Evolutionary conservation across 2,888 invertebrate genomes (phyloP), one percentile per base, ranked within the genome.

Genomic region (Priocnemis perturbator): DNA sequence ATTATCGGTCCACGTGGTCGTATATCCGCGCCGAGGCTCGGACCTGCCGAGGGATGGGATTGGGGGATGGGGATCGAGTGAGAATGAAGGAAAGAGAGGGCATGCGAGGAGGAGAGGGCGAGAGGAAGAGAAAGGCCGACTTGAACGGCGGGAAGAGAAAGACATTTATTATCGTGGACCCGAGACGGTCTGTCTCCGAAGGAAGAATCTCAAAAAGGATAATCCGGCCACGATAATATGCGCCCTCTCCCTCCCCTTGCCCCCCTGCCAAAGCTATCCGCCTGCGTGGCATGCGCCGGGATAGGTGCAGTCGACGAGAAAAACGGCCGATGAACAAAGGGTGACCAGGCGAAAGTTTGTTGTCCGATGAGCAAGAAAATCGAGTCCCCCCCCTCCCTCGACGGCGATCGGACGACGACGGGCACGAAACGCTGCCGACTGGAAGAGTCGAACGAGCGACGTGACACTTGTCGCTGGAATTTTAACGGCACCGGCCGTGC

Each of bases 141-240:
- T n/a, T n/a, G 60, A 60, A 56, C 62, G 52, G 58, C 69, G 69
- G 58, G 72, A 72, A 77, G 82, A 84, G 82, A 82, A 74, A 83
- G 84, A 84, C 84, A 84, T 84, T 84, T 81, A 80, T 84, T 81
- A 83, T 76, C 62, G 62, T 62, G 58, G 62, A 20, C 21, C 11
- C 60, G 64, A 76, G 82, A 76, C 74, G 72, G 37, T 73, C 68
- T 67, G 77, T 79, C 77, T 69, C 70, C 67, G 65, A 30, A 45
- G 65, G 53, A 67, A 63, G 74, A 78, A 77, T 81, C 72, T 76
- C 44, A 69, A 76, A 70, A 77, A 71, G 72, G 72, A 71, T 58
- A 69, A 67, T 68, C 67, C 30, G 50, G 17, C 9, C 56, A 53
- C 68, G 76, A 74, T 80, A 71, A 78, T 74, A 73, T 67, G 78